Evolutionary conservation across 1,140 invertebrate genomes (phyloP).

Genomic region (Melitaea cinxia): DNA sequence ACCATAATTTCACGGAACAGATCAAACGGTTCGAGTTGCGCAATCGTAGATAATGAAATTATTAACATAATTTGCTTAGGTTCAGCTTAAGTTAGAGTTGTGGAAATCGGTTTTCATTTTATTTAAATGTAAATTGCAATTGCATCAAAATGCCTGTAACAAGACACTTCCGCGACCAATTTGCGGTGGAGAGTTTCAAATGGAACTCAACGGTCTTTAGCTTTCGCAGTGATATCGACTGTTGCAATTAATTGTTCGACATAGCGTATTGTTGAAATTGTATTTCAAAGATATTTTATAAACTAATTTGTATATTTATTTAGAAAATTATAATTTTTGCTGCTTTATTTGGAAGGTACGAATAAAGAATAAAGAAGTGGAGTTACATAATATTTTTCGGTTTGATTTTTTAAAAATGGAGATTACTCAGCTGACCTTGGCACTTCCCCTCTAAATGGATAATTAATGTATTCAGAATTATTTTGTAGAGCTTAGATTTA

Average conservation of each 20-base stretch:
- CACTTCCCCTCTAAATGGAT: no score
- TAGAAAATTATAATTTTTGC: no score
- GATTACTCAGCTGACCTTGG: no score
- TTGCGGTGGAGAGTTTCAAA: slow-evolving; percentile 1
- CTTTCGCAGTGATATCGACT: not conserved
- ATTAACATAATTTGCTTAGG: slow-evolving; percentile 10
- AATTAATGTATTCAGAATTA: no score
- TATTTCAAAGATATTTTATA: not conserved
- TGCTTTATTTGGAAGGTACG: no score
- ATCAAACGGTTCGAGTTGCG: not conserved
- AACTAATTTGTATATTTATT: not conserved
- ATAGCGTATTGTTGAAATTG: not conserved
- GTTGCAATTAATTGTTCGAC: not conserved
- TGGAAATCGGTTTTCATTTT: slow-evolving; percentile 17
- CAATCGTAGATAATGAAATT: slow-evolving; percentile 18
- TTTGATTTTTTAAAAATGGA: no score
- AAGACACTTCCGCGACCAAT: slow-evolving; percentile 19
- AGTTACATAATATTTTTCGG: no score
- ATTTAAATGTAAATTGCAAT: slow-evolving; percentile 6
- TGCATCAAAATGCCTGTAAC: slow-evolving; percentile 12
- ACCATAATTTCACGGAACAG: not conserved
- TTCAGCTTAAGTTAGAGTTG: slow-evolving; percentile 7
- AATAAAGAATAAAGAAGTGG: no score
- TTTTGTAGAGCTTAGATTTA: no score
- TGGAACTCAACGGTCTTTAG: not conserved